Evolutionary conservation across 2,888 invertebrate species (phyloP).

Genomic region (Apodemia zela): DNA sequence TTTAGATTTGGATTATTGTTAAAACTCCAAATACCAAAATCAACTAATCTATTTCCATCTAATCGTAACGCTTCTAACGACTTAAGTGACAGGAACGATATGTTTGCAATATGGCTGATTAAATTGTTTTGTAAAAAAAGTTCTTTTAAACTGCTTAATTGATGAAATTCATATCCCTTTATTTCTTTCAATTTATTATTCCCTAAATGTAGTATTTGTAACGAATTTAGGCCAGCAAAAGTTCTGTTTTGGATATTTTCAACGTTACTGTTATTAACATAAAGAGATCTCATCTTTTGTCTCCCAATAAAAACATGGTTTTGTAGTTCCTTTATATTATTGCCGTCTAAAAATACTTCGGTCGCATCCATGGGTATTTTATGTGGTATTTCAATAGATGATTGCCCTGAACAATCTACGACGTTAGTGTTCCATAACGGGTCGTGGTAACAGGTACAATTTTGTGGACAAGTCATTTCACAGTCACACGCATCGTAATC

Average conservation of each 20-base stretch:
- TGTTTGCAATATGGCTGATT: slow-evolving; percentile 88
- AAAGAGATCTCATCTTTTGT: slow-evolving; percentile 92
- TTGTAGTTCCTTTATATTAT: slow-evolving; percentile 90
- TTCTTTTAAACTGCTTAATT: slow-evolving; percentile 88
- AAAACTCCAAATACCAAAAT: slow-evolving; percentile 90
- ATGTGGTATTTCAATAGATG: slow-evolving; percentile 88
- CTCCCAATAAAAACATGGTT: slow-evolving; percentile 94
- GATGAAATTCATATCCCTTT: slow-evolving; percentile 92
- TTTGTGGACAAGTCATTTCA: slow-evolving; percentile 96
- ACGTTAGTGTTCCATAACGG: slow-evolving; percentile 96
- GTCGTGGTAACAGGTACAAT: slow-evolving; percentile 97
- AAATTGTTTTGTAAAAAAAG: slow-evolving; percentile 92
- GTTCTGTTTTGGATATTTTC: slow-evolving; percentile 93
- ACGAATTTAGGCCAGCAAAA: slow-evolving; percentile 90
- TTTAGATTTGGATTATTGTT: slow-evolving; percentile 84
- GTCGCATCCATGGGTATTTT: slow-evolving; percentile 97
- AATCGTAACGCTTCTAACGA: slow-evolving; percentile 89
- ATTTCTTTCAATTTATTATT: slow-evolving; percentile 90
- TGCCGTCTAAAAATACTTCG: slow-evolving; percentile 95
- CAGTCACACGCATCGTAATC: slow-evolving; percentile 98
- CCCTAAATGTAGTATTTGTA: slow-evolving; percentile 91
- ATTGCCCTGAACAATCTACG: slow-evolving; percentile 92
- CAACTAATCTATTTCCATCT: slow-evolving; percentile 90
- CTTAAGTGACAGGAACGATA: slow-evolving; percentile 87
- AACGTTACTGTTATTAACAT: slow-evolving; percentile 91